Evolutionary conservation across 2,888 invertebrate genomes (phyloP).

Genomic region (Ametastegia equiseti): DNA sequence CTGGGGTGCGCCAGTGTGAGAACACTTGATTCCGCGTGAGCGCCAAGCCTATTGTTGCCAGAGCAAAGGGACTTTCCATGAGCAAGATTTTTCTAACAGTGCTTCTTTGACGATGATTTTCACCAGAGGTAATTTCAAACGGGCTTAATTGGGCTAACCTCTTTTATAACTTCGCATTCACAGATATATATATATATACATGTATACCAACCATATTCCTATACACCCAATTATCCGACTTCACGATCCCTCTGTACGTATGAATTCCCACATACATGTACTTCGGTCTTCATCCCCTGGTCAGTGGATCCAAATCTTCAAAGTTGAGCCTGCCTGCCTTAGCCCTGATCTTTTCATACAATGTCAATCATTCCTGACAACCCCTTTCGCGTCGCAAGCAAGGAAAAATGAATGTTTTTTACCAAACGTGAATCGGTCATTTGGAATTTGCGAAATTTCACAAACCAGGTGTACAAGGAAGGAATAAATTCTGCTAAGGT

Average conservation of each 20-base stretch:
- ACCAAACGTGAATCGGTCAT: no score
- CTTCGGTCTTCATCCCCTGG: no score
- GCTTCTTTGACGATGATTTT: constrained; percentile 45
- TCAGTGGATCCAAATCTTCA: no score
- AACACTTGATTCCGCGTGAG: constrained; percentile 76
- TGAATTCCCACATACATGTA: no score
- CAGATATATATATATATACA: background rate
- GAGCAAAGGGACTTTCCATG: constrained; percentile 56
- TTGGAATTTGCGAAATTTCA: background rate
- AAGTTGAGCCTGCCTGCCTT: no score
- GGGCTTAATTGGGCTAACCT: constrained; percentile 37
- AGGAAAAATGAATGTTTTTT: no score
- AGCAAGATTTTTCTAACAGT: constrained; percentile 46
- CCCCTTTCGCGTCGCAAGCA: no score
- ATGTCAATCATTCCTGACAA: no score
- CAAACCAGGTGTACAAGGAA: background rate
- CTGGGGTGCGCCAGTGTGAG: constrained; percentile 67
- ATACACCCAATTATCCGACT: background rate
- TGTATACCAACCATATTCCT: background rate
- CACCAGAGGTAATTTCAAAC: constrained; percentile 33
- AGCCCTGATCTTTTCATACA: no score
- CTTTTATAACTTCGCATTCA: background rate
- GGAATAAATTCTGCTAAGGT: constrained; percentile 30
- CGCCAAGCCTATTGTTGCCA: constrained; percentile 73
- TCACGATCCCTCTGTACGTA: no score